Evolutionary conservation across 2,797 vertebrate genomes (phyloP), one percentile per base, ranked within the genome.

Genomic region (Eidolon dupreanum): DNA sequence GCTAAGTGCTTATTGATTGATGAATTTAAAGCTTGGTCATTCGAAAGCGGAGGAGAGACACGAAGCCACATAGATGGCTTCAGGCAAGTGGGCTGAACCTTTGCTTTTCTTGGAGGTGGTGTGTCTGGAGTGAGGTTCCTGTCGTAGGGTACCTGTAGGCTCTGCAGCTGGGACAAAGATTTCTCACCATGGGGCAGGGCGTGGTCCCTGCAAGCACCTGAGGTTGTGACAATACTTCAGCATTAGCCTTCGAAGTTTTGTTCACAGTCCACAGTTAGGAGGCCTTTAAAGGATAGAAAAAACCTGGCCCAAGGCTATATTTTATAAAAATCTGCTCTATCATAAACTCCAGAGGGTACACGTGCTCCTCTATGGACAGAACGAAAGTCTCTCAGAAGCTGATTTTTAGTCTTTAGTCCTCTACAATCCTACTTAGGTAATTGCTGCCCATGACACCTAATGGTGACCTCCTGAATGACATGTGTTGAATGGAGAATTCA

Each of bases 91-190:
- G 10, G 17, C 15, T n/a, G 24, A 70, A 70, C 2, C 2, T 70
- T 77, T 88, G 26, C 63, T 93, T 57, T 61, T 55, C 41, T 84
- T 49, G 53, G 55, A 66, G 49, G 8, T 24, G 16, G 5, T 57
- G 31, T 57, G 49, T n/a, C 5, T 59, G 59, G 1, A 43, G n/a
- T 19, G 10, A 5, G 33, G 33, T 79, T 70, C 41, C 20, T 90
- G 19, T n/a, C 36, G 15, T 26, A 4, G 4, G 3, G 3, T 12
- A 9, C 31, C 1, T 8, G 17, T 22, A 38, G 6, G 20, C 16
- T 74, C 5, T 75, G 19, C 11, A 36, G 38, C 22, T 49, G 53
- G n/a, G 31, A 77, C 17, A 36, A 31, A 51, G 24, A 22, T 24
- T 77, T 28, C 28, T 46, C 65, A 63, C 24, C 4, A 24, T 10